These are phyloP conservation scores for Micronycteris hirsuta DNA, from an alignment of 2,113 vertebrate species.

Conservation along the genomic window DNA sequence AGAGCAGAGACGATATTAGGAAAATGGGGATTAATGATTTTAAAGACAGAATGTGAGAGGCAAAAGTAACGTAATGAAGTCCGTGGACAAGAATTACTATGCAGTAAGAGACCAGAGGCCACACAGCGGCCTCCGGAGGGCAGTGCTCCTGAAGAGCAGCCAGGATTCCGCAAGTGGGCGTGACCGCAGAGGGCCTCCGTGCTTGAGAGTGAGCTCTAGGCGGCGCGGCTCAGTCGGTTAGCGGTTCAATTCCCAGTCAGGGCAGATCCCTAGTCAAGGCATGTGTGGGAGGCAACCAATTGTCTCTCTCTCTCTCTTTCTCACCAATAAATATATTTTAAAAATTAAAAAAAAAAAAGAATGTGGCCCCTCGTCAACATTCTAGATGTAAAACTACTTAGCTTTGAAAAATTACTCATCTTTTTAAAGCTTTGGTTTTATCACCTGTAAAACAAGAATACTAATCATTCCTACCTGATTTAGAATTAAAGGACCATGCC, in stretches of 20 bases:
- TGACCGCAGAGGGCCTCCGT: neutral
- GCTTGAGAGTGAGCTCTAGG: neutral
- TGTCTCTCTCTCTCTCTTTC: no score
- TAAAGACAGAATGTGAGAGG: neutral
- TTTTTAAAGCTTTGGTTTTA: neutral
- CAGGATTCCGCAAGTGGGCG: no score
- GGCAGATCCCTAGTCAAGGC: no score
- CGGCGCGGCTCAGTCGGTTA: no score
- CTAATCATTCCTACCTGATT: neutral
- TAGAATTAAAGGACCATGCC: neutral
- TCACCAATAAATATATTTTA: no score
- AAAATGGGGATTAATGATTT: neutral
- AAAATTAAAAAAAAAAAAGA: neutral
- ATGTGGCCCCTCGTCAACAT: neutral
- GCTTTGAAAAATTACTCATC: neutral
- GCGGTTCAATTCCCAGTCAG: no score
- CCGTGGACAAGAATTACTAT: neutral
- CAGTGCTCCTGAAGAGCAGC: neutral
- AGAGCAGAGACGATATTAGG: neutral
- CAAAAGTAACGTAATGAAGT: neutral
- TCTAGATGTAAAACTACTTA: neutral
- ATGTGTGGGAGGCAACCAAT: no score
- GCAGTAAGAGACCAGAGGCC: neutral
- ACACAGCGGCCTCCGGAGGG: rapidly evolving
- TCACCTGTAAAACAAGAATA: neutral